These are phyloP conservation scores for Pangasius djambal DNA, from an alignment of 2,797 vertebrate genomes.

Conservation along the genomic window DNA sequence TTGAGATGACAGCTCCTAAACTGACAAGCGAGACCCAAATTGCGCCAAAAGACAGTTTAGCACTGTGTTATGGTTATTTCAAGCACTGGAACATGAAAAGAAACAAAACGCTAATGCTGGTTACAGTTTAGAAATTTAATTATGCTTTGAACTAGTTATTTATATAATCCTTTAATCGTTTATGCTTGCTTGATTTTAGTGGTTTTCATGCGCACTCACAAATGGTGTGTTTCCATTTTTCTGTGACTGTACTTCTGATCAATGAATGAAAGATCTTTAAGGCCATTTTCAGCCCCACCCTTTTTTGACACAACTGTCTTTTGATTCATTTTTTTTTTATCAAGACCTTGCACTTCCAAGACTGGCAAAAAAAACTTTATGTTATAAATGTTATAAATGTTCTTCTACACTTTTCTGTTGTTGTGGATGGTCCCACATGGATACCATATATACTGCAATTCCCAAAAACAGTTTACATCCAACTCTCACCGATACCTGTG, in stretches of 20 bases:
- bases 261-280: not conserved
- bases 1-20: not conserved
- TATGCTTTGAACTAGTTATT: not conserved
- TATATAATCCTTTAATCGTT: not conserved
- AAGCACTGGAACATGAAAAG: not conserved
- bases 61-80: not conserved
- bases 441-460: not conserved
- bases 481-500: not conserved
- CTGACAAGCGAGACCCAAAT: not conserved
- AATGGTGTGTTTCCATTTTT: not conserved
- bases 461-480: not conserved
- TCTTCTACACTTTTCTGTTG: not conserved
- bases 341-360: not conserved
- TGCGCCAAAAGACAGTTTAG: not conserved
- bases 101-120: not conserved
- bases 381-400: not conserved
- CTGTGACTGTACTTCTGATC: not conserved
- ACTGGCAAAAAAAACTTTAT: not conserved
- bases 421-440: not conserved
- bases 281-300: not conserved
- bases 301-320: not conserved
- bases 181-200: not conserved
- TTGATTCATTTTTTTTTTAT: not conserved
- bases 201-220: not conserved
- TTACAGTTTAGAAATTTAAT: not conserved